Conservation (phyloP, 2,888 invertebrate species). For the Chymomyza procnemis region DNA sequence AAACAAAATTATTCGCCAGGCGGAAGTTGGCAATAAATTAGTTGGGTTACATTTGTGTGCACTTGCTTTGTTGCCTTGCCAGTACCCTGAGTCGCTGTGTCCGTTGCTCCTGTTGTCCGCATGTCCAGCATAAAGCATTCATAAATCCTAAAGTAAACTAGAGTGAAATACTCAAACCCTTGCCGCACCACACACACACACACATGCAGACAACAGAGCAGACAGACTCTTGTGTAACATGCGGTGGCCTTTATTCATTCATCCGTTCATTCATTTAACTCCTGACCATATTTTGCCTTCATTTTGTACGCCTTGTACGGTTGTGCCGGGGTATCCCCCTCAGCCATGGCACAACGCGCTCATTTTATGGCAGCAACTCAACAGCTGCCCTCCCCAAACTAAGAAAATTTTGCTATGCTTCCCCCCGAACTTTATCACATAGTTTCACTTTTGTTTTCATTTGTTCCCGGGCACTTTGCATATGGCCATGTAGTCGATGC, state of each 20-base stretch:
- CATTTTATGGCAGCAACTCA: background rate
- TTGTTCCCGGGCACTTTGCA: slow-evolving; percentile 46
- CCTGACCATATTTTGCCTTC: slow-evolving; percentile 51
- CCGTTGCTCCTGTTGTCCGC: slow-evolving; percentile 37
- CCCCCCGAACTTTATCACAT: slow-evolving; percentile 29
- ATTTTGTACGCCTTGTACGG: slow-evolving; percentile 28
- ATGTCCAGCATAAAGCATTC: slow-evolving; percentile 74
- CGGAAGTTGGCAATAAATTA: slow-evolving; percentile 76
- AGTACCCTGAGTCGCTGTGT: too few relatives aligned
- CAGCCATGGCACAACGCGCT: background rate
- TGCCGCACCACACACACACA: slow-evolving; percentile 25
- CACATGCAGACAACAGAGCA: slow-evolving; percentile 14
- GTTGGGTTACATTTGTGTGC: slow-evolving; percentile 49
- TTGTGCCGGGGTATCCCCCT: background rate
- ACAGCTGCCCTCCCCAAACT: background rate
- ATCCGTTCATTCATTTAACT: slow-evolving; percentile 70
- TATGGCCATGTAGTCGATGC: slow-evolving; percentile 21
- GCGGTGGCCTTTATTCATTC: slow-evolving; percentile 72
- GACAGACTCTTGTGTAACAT: slow-evolving; percentile 64
- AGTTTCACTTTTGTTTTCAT: slow-evolving; percentile 70
- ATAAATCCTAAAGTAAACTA: slow-evolving; percentile 78
- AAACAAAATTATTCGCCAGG: slow-evolving; percentile 72
- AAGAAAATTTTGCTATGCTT: background rate
- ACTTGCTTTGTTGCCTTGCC: slow-evolving; percentile 34
- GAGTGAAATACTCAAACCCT: slow-evolving; percentile 45